A percentile compares a stretch with the other conserved stretches of the same genome.
Conservation (phyloP, 1,140 invertebrate genomes). For the Dendrolimus punctatus region DNA sequence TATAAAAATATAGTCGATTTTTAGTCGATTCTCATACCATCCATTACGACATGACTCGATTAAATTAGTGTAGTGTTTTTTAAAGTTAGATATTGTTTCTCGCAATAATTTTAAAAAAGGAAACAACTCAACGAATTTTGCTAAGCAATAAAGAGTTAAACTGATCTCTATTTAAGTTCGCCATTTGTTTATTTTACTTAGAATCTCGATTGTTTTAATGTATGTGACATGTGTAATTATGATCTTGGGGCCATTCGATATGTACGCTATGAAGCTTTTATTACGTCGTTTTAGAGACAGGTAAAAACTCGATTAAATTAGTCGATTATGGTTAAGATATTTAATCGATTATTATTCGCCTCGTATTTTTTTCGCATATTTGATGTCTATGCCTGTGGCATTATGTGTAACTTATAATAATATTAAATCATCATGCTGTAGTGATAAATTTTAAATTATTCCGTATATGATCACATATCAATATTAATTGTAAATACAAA, state of each 20-base stretch:
- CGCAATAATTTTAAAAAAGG: constrained; percentile 16
- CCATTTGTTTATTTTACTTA: constrained; percentile 13
- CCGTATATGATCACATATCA: constrained; percentile 55
- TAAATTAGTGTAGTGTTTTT: constrained; percentile 1
- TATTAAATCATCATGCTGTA: too few relatives aligned
- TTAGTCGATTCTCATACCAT: constrained; percentile 38
- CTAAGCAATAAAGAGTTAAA: constrained; percentile 52
- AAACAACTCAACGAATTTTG: constrained; percentile 51
- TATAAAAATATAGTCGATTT: constrained; percentile 14
- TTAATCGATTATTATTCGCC: too few relatives aligned
- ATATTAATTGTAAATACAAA: constrained; percentile 45
- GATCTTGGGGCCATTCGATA: constrained; percentile 58
- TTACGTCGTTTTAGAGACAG: too few relatives aligned
- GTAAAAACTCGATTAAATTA: too few relatives aligned
- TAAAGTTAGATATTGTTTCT: constrained; percentile 18
- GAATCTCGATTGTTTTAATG: neutral
- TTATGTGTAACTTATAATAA: too few relatives aligned
- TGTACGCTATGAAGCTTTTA: too few relatives aligned
- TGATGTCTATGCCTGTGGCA: too few relatives aligned
- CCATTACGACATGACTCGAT: constrained; percentile 49
- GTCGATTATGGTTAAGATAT: too few relatives aligned
- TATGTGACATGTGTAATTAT: constrained; percentile 14
- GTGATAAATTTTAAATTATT: constrained; percentile 24
- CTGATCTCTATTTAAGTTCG: constrained; percentile 30
- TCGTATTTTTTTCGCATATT: too few relatives aligned